Percentiles rank a stretch among this genome's conserved stretches.
These are phyloP conservation scores for Epinephelus coioides DNA, from an alignment of 2,797 vertebrate genomes.

Conservation along the genomic window DNA sequence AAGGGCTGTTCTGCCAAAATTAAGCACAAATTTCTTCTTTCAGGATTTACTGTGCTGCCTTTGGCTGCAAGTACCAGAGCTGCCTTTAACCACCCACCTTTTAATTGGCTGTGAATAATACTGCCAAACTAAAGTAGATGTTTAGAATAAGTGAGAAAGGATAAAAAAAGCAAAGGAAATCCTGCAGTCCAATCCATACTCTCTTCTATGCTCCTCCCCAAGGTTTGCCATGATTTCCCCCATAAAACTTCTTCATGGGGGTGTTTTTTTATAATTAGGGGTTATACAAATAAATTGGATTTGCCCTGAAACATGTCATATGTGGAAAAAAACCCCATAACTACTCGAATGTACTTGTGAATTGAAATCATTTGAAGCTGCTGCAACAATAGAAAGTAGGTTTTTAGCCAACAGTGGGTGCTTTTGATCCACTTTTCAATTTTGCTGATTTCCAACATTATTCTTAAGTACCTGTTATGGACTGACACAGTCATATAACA, in stretches of 20 bases:
- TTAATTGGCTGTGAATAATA: constrained; percentile 26
- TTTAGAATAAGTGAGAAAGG: not conserved
- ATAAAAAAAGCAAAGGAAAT: constrained; percentile 15
- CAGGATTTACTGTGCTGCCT: constrained; percentile 18
- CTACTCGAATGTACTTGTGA: not conserved
- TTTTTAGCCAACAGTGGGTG: not conserved
- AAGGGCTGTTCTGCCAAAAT: constrained; percentile 12
- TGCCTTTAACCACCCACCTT: constrained; percentile 9
- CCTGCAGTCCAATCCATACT: not conserved
- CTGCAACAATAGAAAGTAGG: not conserved
- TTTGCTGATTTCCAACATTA: not conserved
- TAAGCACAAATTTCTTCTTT: not conserved
- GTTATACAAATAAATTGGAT: not conserved
- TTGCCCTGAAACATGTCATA: not conserved
- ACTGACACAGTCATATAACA: not conserved
- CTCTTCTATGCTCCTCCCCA: not conserved
- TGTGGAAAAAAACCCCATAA: not conserved
- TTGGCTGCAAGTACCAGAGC: not conserved
- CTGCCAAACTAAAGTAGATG: constrained; percentile 1
- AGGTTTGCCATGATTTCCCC: too few species aligned
- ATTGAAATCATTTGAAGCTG: not conserved
- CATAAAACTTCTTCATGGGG: too few species aligned
- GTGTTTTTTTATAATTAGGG: not conserved
- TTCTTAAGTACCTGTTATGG: not conserved
- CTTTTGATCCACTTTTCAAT: not conserved